Conservation (phyloP, 2,888 invertebrate species). For the Pachycephus smyrnensis region DNA sequence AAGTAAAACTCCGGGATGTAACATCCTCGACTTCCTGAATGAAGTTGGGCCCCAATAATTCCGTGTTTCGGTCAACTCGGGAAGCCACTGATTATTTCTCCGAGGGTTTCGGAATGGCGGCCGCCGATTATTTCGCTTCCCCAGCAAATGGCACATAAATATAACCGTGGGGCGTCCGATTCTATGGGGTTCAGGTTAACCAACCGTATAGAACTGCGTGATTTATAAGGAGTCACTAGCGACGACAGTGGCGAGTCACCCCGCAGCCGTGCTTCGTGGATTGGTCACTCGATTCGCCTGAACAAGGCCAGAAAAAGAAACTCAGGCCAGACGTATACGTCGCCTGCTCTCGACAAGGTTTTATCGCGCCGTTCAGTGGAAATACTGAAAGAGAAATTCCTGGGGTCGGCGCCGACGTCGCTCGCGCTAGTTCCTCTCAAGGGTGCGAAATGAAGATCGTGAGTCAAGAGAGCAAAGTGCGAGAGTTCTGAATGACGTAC, state of each 20-base stretch:
- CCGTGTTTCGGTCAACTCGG: neutral
- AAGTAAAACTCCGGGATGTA: neutral
- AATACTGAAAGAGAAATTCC: too few species aligned
- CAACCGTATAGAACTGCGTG: conserved; percentile 48
- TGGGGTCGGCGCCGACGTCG: too few species aligned
- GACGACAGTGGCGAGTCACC: conserved; percentile 10
- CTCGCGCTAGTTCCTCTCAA: too few species aligned
- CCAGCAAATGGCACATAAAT: conserved; percentile 49
- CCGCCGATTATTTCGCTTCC: conserved; percentile 49
- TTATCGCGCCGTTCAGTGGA: too few species aligned
- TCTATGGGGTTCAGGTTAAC: conserved; percentile 34
- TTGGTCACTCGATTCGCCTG: too few species aligned
- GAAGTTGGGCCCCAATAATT: neutral
- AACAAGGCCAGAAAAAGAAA: too few species aligned
- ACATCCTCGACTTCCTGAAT: neutral
- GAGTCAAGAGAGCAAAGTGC: too few species aligned
- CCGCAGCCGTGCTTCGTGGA: conserved; percentile 10
- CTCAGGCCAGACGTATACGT: too few species aligned
- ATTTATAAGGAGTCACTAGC: conserved; percentile 40
- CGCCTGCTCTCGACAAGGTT: too few species aligned
- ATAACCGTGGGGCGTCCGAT: conserved; percentile 32
- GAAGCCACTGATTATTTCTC: neutral
- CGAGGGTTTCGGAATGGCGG: conserved; percentile 21
- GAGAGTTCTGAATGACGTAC: too few species aligned
- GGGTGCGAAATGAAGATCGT: too few species aligned